Base-by-base conservation (phyloP, 2,113 vertebrate species). In the Upupa epops region DNA sequence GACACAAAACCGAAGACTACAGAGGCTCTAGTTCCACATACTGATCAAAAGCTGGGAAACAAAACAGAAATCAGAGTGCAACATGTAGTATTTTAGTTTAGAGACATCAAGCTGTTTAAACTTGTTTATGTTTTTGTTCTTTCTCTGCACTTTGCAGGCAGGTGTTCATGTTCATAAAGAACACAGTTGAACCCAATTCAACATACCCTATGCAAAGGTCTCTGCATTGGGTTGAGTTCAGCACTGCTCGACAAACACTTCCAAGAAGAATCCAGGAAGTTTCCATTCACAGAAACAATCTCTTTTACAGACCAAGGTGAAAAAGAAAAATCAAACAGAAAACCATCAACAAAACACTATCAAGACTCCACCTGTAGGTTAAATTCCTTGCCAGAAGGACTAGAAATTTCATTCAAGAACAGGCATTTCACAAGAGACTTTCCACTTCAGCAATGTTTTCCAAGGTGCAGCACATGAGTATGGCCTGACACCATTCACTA, bases 81-180 rank as follows among this genome's bases (percentile, higher is more conserved):
- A n/a, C 0, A 0, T 1, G 0, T 3, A 61, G 3, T 22, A 65
- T 36, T 89, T 78, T 52, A 46, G 46, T 46, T 74, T 19, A 20
- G 40, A 91, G 79, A n/a, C 64, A 79, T 2, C 11, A 36, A 17
- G 9, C 36, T 45, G 3, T 42, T 51, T 45, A 63, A 26, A 8
- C 74, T 36, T 15, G 28, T 5, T 68, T 49, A 25, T 11, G 37
- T 15, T 37, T 63, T 42, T 63, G 17, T 71, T 81, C 42, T 22
- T 63, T 34, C 6, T 17, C 28, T 86, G 52, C 17, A 64, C 26
- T 48, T 13, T 19, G 26, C 37, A 32, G 17, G 60, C 42, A 76
- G 11, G 13, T 55, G 20, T 51, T 70, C 19, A 63, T 6, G 21
- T 20, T n/a, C 49, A 46, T 6, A 13, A 68, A 42, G 42, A 74